Evolutionary conservation across 1,140 invertebrate genomes (phyloP).

Genomic region (Maconellicoccus hirsutus): DNA sequence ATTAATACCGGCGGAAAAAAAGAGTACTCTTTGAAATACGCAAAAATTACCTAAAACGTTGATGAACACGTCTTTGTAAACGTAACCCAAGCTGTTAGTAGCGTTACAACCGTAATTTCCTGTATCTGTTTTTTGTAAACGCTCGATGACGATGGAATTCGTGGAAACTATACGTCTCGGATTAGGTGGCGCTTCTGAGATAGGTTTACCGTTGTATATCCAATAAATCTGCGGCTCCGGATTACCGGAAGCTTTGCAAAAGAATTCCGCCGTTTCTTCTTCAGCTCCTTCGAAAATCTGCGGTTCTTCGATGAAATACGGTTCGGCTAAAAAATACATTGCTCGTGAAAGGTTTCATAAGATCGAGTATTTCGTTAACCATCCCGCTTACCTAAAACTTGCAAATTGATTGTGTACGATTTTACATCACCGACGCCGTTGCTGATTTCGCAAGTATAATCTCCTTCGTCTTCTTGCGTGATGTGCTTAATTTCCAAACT

Average conservation of each 20-base stretch:
- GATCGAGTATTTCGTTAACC: neutral
- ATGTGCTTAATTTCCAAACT: conserved; percentile 75
- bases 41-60: conserved; percentile 70
- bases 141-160: conserved; percentile 70
- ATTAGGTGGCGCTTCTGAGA: conserved; percentile 63
- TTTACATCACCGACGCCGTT: conserved; percentile 76
- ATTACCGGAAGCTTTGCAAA: conserved; percentile 74
- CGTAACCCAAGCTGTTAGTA: conserved; percentile 93
- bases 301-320: conserved; percentile 87
- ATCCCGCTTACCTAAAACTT: conserved; percentile 56
- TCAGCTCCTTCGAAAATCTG: conserved; percentile 79
- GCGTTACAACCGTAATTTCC: conserved; percentile 98
- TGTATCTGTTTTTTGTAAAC: conserved; percentile 78
- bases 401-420: conserved; percentile 70
- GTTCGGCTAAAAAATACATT: conserved; percentile 48
- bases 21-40: neutral
- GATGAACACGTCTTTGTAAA: conserved; percentile 94
- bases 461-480: conserved; percentile 72
- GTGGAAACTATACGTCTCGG: conserved; percentile 48
- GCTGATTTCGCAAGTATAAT: conserved; percentile 79
- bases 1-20: neutral
- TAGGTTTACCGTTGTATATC: conserved; percentile 91
- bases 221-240: conserved; percentile 86
- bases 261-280: conserved; percentile 75
- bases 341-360: neutral